Base-by-base conservation (phyloP, 2,797 vertebrate species). In the Sus cebifrons region DNA sequence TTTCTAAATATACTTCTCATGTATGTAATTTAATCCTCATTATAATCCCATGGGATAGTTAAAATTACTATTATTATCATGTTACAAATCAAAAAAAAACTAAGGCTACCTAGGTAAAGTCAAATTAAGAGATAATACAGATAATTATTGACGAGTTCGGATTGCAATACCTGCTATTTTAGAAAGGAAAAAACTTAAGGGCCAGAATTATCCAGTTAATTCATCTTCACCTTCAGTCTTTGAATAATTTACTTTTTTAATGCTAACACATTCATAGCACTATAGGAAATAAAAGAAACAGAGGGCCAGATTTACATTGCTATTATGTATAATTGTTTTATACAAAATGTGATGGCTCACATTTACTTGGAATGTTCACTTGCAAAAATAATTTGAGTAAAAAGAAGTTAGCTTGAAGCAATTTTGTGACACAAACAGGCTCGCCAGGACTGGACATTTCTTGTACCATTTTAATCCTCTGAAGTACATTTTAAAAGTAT, bases 401-500 rank as follows among this genome's bases (percentile, higher is more conserved):
- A 93, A 18, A 85, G 44, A 94, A 91, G 56, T 56, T 64, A n/a
- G 21, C 85, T 93, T 89, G 68, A 86, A 98, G 56, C 82, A 40
- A 94, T 40, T 73, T 88, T 91, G 32, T 20, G 23, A 96, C 18
- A 54, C 88, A 98, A 97, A 88, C 27, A 79, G 49, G 58, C 88
- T 90, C 81, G 96, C 92, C 81, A 88, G 95, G 54, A 40, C 20
- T n/a, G 7, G 29, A 49, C 92, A 90, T 78, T 40, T 36, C 7
- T 95, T 70, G 0, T 77, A 96, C 78, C 74, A 0, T 20, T 96
- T 94, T 82, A 92, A 97, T 89, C 27, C 56, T 96, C 77, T 79
- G 67, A 97, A 95, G 95, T 82, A 8, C 64, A 91, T 97, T 96
- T 95, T 85, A 96, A 29, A 40, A 96, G 95, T 21, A 10, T 84